Conservation (phyloP, 1,140 invertebrate genomes). For the Gonatopus flavifemur region DNA sequence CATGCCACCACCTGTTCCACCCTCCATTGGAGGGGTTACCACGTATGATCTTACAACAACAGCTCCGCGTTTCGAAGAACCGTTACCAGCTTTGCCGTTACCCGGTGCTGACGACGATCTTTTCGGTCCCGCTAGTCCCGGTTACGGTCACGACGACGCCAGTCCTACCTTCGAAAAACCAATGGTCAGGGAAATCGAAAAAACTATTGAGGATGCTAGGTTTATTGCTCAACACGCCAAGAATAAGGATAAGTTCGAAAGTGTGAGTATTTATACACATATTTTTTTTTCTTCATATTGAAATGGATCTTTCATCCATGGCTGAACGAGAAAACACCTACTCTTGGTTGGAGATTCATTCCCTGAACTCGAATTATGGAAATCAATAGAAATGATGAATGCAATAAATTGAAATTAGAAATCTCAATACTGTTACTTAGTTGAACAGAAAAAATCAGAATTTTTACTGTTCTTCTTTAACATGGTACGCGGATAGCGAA, state of each 20-base stretch:
- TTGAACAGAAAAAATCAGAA: too few species aligned
- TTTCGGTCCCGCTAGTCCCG: constrained; percentile 69
- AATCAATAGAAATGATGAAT: too few species aligned
- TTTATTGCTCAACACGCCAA: constrained; percentile 93
- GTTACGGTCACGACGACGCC: constrained; percentile 63
- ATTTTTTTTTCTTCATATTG: constrained; percentile 5
- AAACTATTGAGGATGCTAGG: constrained; percentile 84
- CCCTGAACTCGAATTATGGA: too few species aligned
- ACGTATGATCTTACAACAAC: constrained; percentile 46
- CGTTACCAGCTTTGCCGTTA: constrained; percentile 69
- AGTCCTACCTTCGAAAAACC: constrained; percentile 80
- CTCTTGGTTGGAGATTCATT: too few species aligned
- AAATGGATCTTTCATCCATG: too few species aligned
- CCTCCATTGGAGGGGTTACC: constrained; percentile 1
- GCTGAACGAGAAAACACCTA: too few species aligned
- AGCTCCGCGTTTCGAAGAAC: constrained; percentile 66
- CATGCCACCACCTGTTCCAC: constrained; percentile 41
- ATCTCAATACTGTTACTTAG: too few species aligned
- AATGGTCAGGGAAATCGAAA: constrained; percentile 76
- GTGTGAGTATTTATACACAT: constrained; percentile 78
- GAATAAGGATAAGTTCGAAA: constrained; percentile 92
- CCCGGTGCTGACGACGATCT: constrained; percentile 77
- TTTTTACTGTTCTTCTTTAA: too few species aligned
- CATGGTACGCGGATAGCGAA: too few species aligned
- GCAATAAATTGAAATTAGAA: too few species aligned